Base-by-base conservation (phyloP, 2,888 invertebrate species). In the Patella caerulea region DNA sequence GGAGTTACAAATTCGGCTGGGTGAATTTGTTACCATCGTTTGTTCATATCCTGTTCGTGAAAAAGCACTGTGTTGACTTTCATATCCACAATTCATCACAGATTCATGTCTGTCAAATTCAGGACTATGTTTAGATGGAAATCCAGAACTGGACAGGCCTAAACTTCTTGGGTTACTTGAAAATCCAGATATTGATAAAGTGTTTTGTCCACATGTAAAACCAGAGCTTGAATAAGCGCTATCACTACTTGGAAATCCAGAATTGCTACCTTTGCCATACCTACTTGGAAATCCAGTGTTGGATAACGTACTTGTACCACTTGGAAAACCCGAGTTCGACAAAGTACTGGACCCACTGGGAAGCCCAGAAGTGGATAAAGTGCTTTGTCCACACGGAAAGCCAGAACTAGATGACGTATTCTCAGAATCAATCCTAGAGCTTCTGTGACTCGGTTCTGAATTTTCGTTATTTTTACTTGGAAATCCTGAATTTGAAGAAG, bases 361-460 rank as follows among this genome's bases (percentile, higher is more conserved):
- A 65, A 65, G 24, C 24, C 65, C 65, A 19, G 65, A 65, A 19
- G 4, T 65, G 9, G 65, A 65, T 24, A 65, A 5, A 11, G 65
- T 54, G 17, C 54, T 75, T 17, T 75, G 70, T 15, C 75, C 75
- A 55, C 75, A 54, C 0, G 75, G 65, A 55, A 75, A 75, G 19
- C 75, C 75, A 2, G 75, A 65, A 15, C 12, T 65, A 19, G 65
- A 65, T n/a, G 19, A 65, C 1, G 65, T 17, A 65, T 19, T 65
- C 24, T 24, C 65, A 11, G 65, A 24, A 12, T 19, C 19, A 12
- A 11, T 19, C 24, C 24, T 65, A 24, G 19, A 12, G 14, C 19
- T 12, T 12, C 19, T 11, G 14, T 14, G 19, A 65, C 65, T 65
- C 2, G 19, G 19, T 24, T 24, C 65, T 65, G 65, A 65, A 45